Conservation (phyloP, 2,888 invertebrate species). For the Microplitis manilae region DNA sequence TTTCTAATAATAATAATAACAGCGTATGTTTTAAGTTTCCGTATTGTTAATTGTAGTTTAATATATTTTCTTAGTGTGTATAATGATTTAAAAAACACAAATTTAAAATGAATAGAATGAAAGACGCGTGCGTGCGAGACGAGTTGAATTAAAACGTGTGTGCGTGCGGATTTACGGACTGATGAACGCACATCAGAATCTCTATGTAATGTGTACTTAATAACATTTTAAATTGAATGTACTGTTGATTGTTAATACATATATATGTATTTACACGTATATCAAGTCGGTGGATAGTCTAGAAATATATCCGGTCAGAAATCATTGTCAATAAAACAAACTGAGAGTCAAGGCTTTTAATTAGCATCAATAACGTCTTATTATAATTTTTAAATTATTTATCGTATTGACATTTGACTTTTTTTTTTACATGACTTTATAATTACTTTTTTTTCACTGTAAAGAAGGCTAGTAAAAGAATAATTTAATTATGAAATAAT, state of each 20-base stretch:
- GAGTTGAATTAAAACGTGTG: conserved; percentile 10
- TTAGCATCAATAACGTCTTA: neutral
- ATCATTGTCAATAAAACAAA: conserved; percentile 21
- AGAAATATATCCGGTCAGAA: conserved; percentile 28
- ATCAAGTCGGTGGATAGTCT: conserved; percentile 30
- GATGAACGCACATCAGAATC: conserved; percentile 35
- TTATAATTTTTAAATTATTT: neutral
- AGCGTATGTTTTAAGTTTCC: neutral
- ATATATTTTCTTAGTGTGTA: conserved; percentile 27
- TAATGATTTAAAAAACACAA: neutral
- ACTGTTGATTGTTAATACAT: neutral
- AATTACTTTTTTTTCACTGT: neutral
- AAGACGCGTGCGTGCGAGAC: conserved; percentile 35
- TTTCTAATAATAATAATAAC: neutral
- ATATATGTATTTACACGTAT: neutral
- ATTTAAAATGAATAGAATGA: conserved; percentile 20
- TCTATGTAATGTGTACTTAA: conserved; percentile 20
- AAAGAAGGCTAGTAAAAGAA: neutral
- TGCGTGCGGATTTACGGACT: conserved; percentile 39
- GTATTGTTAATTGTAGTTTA: conserved; percentile 8
- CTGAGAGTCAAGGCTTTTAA: conserved; percentile 1
- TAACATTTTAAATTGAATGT: conserved; percentile 34
- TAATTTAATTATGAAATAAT: neutral
- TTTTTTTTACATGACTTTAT: neutral
- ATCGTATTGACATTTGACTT: conserved; percentile 1